Percentiles rank a stretch among this genome's conserved stretches.
Evolutionary conservation across 2,888 invertebrate species (phyloP).

Genomic region (Cephalotes varians): DNA sequence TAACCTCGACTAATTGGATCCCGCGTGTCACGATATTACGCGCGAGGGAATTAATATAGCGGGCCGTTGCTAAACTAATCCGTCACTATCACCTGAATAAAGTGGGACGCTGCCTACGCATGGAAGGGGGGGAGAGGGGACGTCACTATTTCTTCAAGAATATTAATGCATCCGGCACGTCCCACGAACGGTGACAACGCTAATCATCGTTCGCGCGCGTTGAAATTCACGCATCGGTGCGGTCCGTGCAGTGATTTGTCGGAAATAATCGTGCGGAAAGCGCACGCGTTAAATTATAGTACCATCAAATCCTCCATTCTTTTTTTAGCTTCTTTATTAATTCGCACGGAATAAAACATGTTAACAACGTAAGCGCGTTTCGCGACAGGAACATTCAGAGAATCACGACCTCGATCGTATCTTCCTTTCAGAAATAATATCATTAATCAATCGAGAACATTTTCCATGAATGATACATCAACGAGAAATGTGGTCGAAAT

Average conservation of each 20-base stretch:
- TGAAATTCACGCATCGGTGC: slow-evolving; percentile 6
- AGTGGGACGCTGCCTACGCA: slow-evolving; percentile 60
- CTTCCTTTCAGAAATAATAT: not conserved
- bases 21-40: slow-evolving; percentile 32
- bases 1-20: slow-evolving; percentile 36
- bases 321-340: not conserved
- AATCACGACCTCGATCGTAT: not conserved
- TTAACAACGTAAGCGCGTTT: not conserved
- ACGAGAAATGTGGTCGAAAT: slow-evolving; percentile 5
- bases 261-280: not conserved
- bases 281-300: not conserved
- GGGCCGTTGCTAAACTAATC: slow-evolving; percentile 17
- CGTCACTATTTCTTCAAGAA: slow-evolving; percentile 49
- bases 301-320: not conserved
- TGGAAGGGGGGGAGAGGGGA: not conserved
- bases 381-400: not conserved
- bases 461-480: slow-evolving; percentile 19
- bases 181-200: slow-evolving; percentile 26
- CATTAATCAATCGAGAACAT: slow-evolving; percentile 38
- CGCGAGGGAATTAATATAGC: slow-evolving; percentile 10
- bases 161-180: slow-evolving; percentile 71
- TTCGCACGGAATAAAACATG: not conserved
- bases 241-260: not conserved
- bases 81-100: slow-evolving; percentile 58
- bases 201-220: slow-evolving; percentile 17